Evolutionary conservation across 2,113 vertebrate species (phyloP).

Genomic region (Capricornis sumatraensis): DNA sequence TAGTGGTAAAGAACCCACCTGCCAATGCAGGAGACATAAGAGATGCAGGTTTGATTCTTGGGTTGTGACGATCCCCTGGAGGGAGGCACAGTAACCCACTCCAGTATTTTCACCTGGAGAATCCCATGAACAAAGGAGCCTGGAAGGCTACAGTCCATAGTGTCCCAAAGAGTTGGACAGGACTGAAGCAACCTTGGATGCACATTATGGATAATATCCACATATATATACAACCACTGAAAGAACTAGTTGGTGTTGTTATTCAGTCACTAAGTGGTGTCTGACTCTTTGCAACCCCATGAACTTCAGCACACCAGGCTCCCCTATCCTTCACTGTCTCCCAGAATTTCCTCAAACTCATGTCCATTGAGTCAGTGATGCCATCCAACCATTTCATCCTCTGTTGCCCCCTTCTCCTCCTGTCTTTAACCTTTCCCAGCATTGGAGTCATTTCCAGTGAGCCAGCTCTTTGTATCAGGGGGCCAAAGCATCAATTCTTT

Average conservation of each 20-base stretch:
- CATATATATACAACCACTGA: background rate
- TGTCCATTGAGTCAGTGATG: background rate
- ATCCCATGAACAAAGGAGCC: background rate
- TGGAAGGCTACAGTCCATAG: background rate
- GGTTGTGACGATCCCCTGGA: background rate
- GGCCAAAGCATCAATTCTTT: background rate
- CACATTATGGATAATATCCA: background rate
- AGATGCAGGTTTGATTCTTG: background rate
- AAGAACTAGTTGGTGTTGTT: background rate
- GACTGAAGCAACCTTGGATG: background rate
- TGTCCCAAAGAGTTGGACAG: rapidly evolving
- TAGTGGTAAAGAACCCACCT: background rate
- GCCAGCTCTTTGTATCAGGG: background rate
- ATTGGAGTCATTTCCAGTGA: background rate
- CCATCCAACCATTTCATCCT: background rate
- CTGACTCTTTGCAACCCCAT: background rate
- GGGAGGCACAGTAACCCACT: background rate
- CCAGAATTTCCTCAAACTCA: background rate
- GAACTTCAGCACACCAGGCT: background rate
- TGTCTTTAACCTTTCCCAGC: background rate
- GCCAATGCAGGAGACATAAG: background rate
- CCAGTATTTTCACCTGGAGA: background rate
- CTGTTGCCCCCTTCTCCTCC: background rate
- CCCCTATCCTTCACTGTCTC: background rate
- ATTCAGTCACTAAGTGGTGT: background rate